Percentiles rank a stretch among this genome's conserved stretches.
Conservation (phyloP, 2,888 invertebrate species). For the Subacronicta megacephala region DNA sequence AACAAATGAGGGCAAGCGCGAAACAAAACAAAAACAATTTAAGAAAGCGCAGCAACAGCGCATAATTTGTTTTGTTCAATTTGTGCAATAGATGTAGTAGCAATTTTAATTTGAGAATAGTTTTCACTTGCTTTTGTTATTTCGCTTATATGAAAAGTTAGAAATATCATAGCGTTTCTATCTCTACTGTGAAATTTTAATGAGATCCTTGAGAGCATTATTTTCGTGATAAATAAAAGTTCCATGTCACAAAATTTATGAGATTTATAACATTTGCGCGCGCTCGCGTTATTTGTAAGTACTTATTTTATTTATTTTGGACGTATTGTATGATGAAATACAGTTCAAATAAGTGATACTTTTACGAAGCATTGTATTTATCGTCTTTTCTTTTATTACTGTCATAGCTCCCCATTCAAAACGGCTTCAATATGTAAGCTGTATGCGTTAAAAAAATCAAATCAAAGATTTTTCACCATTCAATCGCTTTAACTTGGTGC, state of each 20-base stretch:
- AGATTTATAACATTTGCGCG: constrained; percentile 17
- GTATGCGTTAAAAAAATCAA: too few relatives aligned
- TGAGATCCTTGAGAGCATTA: constrained; percentile 8
- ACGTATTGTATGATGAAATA: too few relatives aligned
- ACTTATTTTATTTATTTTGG: too few relatives aligned
- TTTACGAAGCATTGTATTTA: too few relatives aligned
- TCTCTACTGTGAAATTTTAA: constrained; percentile 32
- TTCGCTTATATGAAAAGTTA: constrained; percentile 43
- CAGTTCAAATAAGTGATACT: too few relatives aligned
- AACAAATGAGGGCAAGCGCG: constrained; percentile 28
- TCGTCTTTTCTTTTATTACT: too few relatives aligned
- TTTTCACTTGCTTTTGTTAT: constrained; percentile 34
- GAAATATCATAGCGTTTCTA: constrained; percentile 32
- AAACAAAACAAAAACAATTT: constrained; percentile 49
- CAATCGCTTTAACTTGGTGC: too few relatives aligned
- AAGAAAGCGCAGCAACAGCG: constrained; percentile 45
- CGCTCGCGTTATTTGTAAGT: neutral
- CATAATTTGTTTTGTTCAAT: constrained; percentile 52
- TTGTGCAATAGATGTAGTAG: constrained; percentile 41
- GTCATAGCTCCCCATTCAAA: too few relatives aligned
- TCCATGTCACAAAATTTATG: neutral
- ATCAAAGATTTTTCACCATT: too few relatives aligned
- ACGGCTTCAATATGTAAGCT: too few relatives aligned
- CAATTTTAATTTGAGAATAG: constrained; percentile 43
- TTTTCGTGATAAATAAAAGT: constrained; percentile 5